These are phyloP conservation scores for Germaria angustata DNA, from an alignment of 2,888 invertebrate species.

Conservation along the genomic window DNA sequence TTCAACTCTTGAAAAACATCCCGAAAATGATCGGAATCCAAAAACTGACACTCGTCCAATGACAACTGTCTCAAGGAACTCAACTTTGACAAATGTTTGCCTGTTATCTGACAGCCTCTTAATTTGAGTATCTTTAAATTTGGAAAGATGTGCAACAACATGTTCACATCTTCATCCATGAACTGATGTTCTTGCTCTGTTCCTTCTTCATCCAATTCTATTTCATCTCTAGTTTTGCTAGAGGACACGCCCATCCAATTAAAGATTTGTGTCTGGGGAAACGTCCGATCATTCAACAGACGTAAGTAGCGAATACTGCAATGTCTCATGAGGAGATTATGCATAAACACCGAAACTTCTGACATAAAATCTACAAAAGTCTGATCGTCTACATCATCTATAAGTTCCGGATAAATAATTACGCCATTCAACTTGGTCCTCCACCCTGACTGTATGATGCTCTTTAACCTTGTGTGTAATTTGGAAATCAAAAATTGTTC, in stretches of 20 bases:
- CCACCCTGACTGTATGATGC: slow-evolving; percentile 71
- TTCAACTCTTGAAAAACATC: slow-evolving; percentile 71
- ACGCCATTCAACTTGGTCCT: slow-evolving; percentile 70
- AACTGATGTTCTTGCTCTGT: slow-evolving; percentile 63
- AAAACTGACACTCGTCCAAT: slow-evolving; percentile 72
- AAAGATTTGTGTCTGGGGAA: slow-evolving; percentile 67
- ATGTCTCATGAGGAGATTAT: slow-evolving; percentile 69
- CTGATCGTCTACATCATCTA: slow-evolving; percentile 53
- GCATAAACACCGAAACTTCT: slow-evolving; percentile 68
- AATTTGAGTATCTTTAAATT: slow-evolving; percentile 69
- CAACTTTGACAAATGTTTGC: slow-evolving; percentile 71
- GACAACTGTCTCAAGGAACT: slow-evolving; percentile 68
- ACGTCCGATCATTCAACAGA: slow-evolving; percentile 61
- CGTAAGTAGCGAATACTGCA: slow-evolving; percentile 70
- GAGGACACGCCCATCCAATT: slow-evolving; percentile 68
- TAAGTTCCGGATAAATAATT: slow-evolving; percentile 68
- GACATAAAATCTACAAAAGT: slow-evolving; percentile 70
- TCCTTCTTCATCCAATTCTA: slow-evolving; percentile 22
- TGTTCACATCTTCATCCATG: slow-evolving; percentile 73
- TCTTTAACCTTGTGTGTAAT: slow-evolving; percentile 71
- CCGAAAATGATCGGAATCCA: slow-evolving; percentile 72
- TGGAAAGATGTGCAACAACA: slow-evolving; percentile 71
- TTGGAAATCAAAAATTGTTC: slow-evolving; percentile 71
- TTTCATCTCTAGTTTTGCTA: slow-evolving; percentile 29
- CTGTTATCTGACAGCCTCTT: slow-evolving; percentile 72